These are phyloP conservation scores for Paelopatides confundens DNA, from an alignment of 53 echinoderm and acorn worm species.

Conservation along the genomic window DNA sequence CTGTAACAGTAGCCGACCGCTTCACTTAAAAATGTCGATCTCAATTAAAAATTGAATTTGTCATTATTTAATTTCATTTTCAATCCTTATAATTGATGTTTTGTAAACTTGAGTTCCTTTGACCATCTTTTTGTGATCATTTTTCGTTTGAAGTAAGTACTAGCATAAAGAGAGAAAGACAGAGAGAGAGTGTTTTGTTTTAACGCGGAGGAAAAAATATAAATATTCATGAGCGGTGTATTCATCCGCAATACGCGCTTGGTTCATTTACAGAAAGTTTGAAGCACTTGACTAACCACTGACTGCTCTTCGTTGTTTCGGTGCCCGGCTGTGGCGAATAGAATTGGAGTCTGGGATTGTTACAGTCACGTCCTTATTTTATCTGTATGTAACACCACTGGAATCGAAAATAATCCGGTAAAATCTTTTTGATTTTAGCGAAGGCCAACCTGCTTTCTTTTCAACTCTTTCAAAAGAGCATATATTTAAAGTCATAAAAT, in stretches of 20 bases:
- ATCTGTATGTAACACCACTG: conserved; percentile 13
- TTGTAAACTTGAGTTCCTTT: too few species aligned
- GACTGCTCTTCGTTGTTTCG: conserved; percentile 6
- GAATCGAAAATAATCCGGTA: conserved; percentile 6
- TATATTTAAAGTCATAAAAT: conserved; percentile 1
- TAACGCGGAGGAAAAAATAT: neutral
- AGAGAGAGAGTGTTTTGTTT: too few species aligned
- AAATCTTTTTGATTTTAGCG: conserved; percentile 17
- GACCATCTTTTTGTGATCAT: too few species aligned
- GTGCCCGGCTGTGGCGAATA: conserved; percentile 18
- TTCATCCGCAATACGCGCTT: conserved; percentile 1
- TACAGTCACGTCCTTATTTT: conserved; percentile 20
- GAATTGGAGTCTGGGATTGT: neutral
- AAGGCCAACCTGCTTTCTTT: conserved; percentile 21
- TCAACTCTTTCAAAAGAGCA: conserved; percentile 15
- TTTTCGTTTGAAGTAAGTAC: too few species aligned
- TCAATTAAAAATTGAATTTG: too few species aligned
- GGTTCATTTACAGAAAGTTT: conserved; percentile 1
- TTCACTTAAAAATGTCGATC: too few species aligned
- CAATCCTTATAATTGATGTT: too few species aligned
- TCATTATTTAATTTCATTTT: too few species aligned
- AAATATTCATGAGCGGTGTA: neutral
- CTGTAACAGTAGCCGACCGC: too few species aligned
- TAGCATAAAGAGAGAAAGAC: too few species aligned
- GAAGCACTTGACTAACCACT: neutral